Evolutionary conservation across 2,797 vertebrate genomes (phyloP), one percentile per base, ranked within the genome.

Genomic region (Myotis daubentonii): DNA sequence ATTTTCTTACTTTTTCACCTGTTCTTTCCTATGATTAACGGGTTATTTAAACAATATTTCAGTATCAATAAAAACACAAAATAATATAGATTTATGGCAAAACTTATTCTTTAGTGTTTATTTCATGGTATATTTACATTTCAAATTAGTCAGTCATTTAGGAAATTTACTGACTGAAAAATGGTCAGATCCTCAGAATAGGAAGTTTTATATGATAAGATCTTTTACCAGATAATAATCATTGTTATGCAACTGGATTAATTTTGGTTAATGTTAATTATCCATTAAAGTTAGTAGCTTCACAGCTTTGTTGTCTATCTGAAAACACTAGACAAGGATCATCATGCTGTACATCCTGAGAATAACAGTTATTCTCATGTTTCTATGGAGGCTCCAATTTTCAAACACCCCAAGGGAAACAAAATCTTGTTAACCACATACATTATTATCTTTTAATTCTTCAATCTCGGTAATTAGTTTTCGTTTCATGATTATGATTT

Each of bases 261-360:
- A 75, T 76, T 75, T 94, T 81, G 23, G 10, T 94, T 94, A 85
- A 76, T 71, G 16, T 94, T 85, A 51, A 91, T 72, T 74, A 65
- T 78, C 28, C 41, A 60, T 81, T 55, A 68, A 89, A 22, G 23
- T 66, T 51, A 84, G 25, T 6, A 80, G 55, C 11, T 74, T 87
- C 36, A 66, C 17, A 33, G 10, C 11, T 57, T 71, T 78, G 55
- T 82, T 88, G 17, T 51, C 28, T 72, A 71, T 55, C 4, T 85
- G 72, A 85, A 88, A 88, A 71, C 62, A 65, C 38, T 62, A 81
- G 41, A 30, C 49, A 70, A 68, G 75, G 10, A 22, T 60, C 33
- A 68, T 20, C 19, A 8, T 66, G 12, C 28, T 60, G 4, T 33
- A 8, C 81, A 51, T 79, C 36, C 41, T 71, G 25, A 65, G 23